Base-by-base conservation (phyloP, 2,888 invertebrate species). In the Salticus scenicus region DNA sequence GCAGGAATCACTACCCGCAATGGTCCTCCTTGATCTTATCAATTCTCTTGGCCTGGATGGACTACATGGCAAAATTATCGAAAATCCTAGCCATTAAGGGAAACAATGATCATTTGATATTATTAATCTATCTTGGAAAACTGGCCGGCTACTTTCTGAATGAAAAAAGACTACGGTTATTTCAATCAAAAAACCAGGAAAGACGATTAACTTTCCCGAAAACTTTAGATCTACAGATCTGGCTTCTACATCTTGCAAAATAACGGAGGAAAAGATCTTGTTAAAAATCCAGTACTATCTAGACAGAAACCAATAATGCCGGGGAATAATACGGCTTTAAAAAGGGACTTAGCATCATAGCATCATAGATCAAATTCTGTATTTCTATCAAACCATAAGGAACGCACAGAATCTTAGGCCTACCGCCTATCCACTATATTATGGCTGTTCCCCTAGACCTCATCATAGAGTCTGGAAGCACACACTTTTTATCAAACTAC, bases 181-280 rank as follows among this genome's bases (percentile, higher is more conserved):
- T 20, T 67, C 67, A n/a, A 30, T 67, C 8, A 66, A 67, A 17
- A 47, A 67, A 27, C n/a, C 76, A 24, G 37, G 37, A 0, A 75
- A 75, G 20, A 41, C 27, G 27, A 28, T 8, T 41, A 14, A 28
- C 12, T 20, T 42, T 4, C 66, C 76, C 28, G n/a, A 47, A 37
- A 30, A 66, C 17, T 76, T 66, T 20, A 76, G 67, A 76, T 47
- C 42, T 1, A 76, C 47, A 14, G 69, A 31, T 14, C 20, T 47
- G 17, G 31, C 47, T 4, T 51, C 67, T 31, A 69, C 51, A 12
- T 0, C 51, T 2, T 28, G 76, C 30, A 69, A 77, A 77, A 69
- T 77, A 24, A 33, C 20, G 17, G 28, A 41, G 75, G 69, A 77
- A 77, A 77, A 37, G 70, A 30, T 78, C n/a, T 78, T 78, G n/a